Evolutionary conservation across 2,113 vertebrate genomes (phyloP), one percentile per base, ranked within the genome.

Genomic region (Sander vitreus): DNA sequence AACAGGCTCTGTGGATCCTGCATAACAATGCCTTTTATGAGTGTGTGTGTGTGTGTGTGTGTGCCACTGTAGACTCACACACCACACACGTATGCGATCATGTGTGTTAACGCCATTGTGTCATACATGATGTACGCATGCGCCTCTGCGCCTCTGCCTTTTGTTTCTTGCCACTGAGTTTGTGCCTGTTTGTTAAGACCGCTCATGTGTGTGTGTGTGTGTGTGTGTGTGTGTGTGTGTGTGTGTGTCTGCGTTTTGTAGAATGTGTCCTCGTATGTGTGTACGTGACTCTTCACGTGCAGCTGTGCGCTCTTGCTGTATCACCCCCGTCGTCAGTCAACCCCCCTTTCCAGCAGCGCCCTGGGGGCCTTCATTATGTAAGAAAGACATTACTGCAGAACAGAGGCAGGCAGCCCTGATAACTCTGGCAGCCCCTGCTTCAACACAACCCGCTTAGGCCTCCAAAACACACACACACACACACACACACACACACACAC

Each of bases 21-120:
- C 90, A 93, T 93, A 94, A 95, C 95, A 95, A 95, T 95, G 91
- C 89, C 89, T 91, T 92, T 94, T 90, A 87, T 91, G 81, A 91
- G 84, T 80, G 75, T 62, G 23, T 87, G 53, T 53, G 54, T 57
- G 58, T 54, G 65, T 64, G 33, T 53, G 55, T 58, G 58, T 54
- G 66, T 65, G 39, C 39, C 39, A 43, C 39, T 43, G 39, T 43
- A 43, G 39, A 9, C 39, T 43, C 39, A 43, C 39, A 43, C 2
- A 10, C 9, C 39, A 74, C 78, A 73, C 74, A 69, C 78, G 50
- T 69, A 80, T 80, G 78, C 64, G 3, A 73, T 81, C 89, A 81
- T 86, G 83, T 79, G 60, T 85, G 84, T 81, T 86, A 89, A 85
- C 60, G 66, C 55, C 78, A 84, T 80, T 85, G 77, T 86, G 66